A percentile compares a stretch with the other conserved stretches of the same genome.
phyloP scores from a whole-genome alignment of 2,113 vertebrate genomes.

The Marmota monax region DNA sequence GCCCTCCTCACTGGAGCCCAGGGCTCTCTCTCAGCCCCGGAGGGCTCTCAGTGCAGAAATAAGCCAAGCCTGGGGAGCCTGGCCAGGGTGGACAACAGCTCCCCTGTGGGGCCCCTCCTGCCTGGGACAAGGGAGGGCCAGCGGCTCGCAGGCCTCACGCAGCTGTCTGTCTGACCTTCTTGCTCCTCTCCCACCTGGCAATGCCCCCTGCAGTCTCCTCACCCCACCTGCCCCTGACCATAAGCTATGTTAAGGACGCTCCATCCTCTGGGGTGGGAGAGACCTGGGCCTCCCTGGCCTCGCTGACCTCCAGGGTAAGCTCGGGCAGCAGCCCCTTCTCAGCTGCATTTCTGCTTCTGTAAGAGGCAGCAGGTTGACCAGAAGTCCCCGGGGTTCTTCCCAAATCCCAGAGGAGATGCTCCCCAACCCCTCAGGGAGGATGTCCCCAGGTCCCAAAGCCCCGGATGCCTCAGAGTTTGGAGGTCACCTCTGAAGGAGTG shows the following conservation, averaged over 20 bases:
- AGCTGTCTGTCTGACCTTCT: fast-evolving
- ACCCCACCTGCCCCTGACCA: neutral
- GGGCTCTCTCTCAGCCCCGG: neutral
- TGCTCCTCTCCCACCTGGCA: fast-evolving
- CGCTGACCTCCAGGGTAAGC: neutral
- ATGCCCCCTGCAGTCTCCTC: neutral
- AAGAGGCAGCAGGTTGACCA: too few relatives aligned
- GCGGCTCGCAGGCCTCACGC: fast-evolving
- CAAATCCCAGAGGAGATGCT: neutral
- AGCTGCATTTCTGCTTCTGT: too few relatives aligned
- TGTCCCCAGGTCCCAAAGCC: fast-evolving
- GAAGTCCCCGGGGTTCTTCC: neutral
- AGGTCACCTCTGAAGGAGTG: neutral
- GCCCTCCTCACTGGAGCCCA: fast-evolving
- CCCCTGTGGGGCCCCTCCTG: too few relatives aligned
- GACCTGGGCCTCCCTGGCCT: neutral
- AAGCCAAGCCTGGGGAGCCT: too few relatives aligned
- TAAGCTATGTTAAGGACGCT: neutral
- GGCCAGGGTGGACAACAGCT: neutral
- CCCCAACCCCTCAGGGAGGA: fast-evolving
- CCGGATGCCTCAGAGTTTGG: neutral
- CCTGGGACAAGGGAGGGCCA: neutral
- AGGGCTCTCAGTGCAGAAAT: neutral
- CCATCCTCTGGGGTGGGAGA: fast-evolving
- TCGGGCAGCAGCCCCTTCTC: fast-evolving